Conservation (phyloP, 2,113 vertebrate genomes). For the Mionectes macconnelli region DNA sequence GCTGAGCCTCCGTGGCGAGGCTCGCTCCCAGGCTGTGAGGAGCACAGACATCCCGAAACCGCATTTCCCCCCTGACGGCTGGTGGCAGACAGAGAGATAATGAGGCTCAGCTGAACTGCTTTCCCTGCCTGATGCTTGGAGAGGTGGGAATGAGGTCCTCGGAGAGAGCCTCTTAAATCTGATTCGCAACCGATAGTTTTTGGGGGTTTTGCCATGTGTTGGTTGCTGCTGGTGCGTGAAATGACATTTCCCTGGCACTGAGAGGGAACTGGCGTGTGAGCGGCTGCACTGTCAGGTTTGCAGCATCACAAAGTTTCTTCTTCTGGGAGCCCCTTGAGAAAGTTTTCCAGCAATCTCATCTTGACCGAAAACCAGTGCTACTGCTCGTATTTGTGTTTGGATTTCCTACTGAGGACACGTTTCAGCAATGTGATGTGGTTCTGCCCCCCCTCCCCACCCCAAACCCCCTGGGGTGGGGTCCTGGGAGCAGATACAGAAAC, state of each 20-base stretch:
- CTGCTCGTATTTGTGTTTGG: fast-evolving
- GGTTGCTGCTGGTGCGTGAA: background rate
- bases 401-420: background rate
- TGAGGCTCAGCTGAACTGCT: background rate
- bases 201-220: background rate
- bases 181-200: fast-evolving
- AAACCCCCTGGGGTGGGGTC: background rate
- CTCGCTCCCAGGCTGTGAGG: fast-evolving
- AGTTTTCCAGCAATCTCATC: background rate
- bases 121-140: background rate
- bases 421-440: fast-evolving
- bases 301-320: background rate
- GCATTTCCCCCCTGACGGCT: fast-evolving
- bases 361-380: background rate
- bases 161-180: background rate
- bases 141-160: background rate
- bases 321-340: background rate
- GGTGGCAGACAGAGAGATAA: background rate
- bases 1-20: background rate
- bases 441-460: background rate
- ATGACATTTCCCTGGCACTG: fast-evolving
- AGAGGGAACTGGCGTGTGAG: fast-evolving
- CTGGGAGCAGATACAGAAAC: background rate
- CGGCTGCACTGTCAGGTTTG: background rate
- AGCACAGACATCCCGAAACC: background rate